Conservation (phyloP, 2,113 vertebrate species). For the Antidorcas marsupialis region DNA sequence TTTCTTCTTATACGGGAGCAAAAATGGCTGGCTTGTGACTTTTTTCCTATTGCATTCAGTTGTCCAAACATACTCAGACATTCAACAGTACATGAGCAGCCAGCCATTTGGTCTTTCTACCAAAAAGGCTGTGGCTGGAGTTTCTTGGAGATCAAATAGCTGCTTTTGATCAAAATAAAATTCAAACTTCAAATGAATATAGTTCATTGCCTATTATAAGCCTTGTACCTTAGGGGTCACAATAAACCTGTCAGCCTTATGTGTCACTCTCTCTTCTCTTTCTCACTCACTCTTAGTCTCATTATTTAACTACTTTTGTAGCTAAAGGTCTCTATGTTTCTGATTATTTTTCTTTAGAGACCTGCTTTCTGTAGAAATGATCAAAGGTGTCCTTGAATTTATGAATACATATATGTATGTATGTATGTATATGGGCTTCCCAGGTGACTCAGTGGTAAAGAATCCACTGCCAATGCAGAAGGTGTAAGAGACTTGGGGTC, state of each 20-base stretch:
- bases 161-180: slow-evolving; percentile 68
- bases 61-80: slow-evolving; percentile 52
- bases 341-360: slow-evolving; percentile 6
- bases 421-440: background rate
- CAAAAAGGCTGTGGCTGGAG: slow-evolving; percentile 32
- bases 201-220: slow-evolving; percentile 20
- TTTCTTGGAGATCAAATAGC: slow-evolving; percentile 51
- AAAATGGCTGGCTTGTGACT: slow-evolving; percentile 30
- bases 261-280: background rate
- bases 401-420: background rate
- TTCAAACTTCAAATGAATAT: slow-evolving; percentile 36
- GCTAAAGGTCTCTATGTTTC: background rate
- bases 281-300: background rate
- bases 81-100: background rate
- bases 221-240: background rate
- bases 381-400: background rate
- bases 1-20: slow-evolving; percentile 40
- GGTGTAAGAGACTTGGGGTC: background rate
- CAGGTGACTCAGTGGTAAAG: background rate
- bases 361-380: background rate
- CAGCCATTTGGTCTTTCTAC: background rate
- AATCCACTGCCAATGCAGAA: background rate
- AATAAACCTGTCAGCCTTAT: slow-evolving; percentile 24
- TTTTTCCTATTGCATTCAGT: background rate
- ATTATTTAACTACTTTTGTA: background rate